Conservation (phyloP, 2,113 vertebrate genomes). For the Lanius ludovicianus region DNA sequence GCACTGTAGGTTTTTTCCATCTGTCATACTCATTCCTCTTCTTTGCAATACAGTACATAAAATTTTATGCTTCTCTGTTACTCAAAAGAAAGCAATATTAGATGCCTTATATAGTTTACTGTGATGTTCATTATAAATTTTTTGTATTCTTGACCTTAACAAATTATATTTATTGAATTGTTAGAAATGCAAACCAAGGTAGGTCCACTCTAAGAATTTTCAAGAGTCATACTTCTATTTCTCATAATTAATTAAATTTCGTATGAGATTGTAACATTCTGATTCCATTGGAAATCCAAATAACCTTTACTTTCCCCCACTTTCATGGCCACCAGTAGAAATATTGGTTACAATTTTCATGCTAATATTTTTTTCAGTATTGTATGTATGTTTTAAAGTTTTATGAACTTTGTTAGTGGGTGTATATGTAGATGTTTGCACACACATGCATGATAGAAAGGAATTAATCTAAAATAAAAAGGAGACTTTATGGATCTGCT, state of each 20-base stretch:
- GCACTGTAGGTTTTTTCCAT: not conserved
- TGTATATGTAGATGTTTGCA: not conserved
- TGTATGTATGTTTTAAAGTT: not conserved
- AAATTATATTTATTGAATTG: not conserved
- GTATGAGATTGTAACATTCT: not conserved
- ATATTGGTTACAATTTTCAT: not conserved
- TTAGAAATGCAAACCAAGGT: not conserved
- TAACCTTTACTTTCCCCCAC: not conserved
- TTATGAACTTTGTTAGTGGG: not conserved
- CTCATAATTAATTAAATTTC: not conserved
- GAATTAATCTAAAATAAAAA: not conserved
- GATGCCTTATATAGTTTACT: not conserved
- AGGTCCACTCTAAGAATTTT: not conserved
- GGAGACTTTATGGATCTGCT: not conserved
- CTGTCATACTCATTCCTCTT: not conserved
- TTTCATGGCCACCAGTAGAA: not conserved
- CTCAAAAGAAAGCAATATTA: not conserved
- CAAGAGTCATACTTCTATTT: not conserved
- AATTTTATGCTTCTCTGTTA: not conserved
- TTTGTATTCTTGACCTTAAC: not conserved
- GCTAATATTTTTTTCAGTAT: not conserved
- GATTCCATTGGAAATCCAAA: not conserved
- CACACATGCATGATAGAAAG: not conserved
- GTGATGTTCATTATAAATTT: not conserved
- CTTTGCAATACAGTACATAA: not conserved